Percentiles rank a stretch among this genome's conserved stretches.
Conservation (phyloP, 2,797 vertebrate species). For the Mus minutoides region DNA sequence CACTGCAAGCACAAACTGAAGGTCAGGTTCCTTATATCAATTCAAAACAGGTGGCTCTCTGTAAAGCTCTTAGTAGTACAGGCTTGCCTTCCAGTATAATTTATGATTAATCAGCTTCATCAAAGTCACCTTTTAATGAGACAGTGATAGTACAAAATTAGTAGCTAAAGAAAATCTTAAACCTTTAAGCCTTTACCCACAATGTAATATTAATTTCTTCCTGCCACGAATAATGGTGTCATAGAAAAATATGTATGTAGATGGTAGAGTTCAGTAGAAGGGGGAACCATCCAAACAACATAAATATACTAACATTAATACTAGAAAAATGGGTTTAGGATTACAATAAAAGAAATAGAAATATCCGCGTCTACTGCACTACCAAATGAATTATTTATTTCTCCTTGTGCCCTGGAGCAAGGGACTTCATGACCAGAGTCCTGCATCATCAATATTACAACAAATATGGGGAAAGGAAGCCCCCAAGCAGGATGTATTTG, state of each 20-base stretch:
- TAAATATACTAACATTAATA: background rate
- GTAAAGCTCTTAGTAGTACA: background rate
- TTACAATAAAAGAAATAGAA: background rate
- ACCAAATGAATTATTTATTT: background rate
- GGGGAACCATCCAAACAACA: background rate
- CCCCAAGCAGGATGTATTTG: background rate
- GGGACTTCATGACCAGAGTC: background rate
- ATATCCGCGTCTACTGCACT: background rate
- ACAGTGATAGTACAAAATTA: background rate
- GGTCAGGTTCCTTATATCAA: background rate
- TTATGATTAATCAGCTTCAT: background rate
- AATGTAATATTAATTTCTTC: background rate
- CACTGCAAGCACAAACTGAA: background rate
- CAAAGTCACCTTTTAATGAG: constrained; percentile 1
- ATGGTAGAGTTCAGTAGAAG: background rate
- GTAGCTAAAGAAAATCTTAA: background rate
- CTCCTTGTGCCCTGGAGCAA: background rate
- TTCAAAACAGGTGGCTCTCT: background rate
- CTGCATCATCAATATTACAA: background rate
- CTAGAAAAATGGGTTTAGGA: background rate
- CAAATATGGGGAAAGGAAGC: background rate
- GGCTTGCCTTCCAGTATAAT: background rate
- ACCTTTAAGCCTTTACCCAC: background rate
- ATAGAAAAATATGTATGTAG: background rate
- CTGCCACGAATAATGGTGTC: background rate